phyloP scores from a whole-genome alignment of 2,888 invertebrate genomes.

The Thalpophila matura region DNA sequence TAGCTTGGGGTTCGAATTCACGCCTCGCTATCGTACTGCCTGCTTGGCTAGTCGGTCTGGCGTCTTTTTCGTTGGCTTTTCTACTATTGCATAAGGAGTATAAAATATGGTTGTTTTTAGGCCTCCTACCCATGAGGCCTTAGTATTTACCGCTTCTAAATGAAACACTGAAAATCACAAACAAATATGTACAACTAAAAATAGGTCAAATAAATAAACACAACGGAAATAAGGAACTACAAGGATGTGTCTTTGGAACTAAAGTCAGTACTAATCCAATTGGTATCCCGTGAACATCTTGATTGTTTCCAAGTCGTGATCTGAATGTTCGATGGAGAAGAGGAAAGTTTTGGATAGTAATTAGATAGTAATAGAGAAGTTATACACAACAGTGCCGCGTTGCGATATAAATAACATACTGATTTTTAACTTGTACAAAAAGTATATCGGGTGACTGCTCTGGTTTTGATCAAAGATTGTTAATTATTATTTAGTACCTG shows the following conservation, averaged over 20 bases:
- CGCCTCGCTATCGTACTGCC: too few species aligned
- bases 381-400: conserved; percentile 45
- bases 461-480: background rate
- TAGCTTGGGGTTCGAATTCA: background rate
- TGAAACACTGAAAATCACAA: background rate
- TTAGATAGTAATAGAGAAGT: conserved; percentile 68
- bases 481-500: conserved; percentile 12
- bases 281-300: conserved; percentile 77
- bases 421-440: conserved; percentile 17
- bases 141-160: too few species aligned
- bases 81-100: background rate
- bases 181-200: conserved; percentile 11
- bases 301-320: conserved; percentile 84
- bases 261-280: conserved; percentile 78
- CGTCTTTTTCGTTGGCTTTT: background rate
- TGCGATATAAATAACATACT: conserved; percentile 38
- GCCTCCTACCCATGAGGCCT: too few species aligned
- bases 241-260: conserved; percentile 68
- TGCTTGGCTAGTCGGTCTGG: background rate
- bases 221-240: conserved; percentile 31
- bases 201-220: conserved; percentile 33
- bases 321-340: conserved; percentile 73
- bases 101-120: background rate
- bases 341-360: conserved; percentile 67
- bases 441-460: background rate